phyloP scores from a whole-genome alignment of 1,140 invertebrate genomes.

The Atta cephalotes region DNA sequence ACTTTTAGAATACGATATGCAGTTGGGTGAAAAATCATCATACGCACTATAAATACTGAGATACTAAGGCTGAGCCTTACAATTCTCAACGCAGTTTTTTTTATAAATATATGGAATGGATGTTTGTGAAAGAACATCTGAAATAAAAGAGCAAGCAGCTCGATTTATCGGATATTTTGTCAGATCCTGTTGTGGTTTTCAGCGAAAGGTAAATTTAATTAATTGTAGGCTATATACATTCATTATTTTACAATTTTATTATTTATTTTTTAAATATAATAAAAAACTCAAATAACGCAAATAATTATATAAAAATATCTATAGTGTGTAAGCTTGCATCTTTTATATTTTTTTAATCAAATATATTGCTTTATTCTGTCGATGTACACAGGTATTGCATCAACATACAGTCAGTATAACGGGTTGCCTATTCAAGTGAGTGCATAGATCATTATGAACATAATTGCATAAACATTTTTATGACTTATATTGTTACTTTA shows the following conservation, averaged over 20 bases:
- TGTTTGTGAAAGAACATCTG: conserved; percentile 52
- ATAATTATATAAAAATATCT: background rate
- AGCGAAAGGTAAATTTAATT: conserved; percentile 17
- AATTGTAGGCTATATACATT: background rate
- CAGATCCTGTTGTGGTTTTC: conserved; percentile 41
- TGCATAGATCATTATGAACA: too few relatives aligned
- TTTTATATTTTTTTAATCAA: background rate
- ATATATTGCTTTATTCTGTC: background rate
- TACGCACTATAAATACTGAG: conserved; percentile 46
- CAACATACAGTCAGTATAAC: too few relatives aligned
- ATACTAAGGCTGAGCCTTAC: conserved; percentile 58
- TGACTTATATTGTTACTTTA: too few relatives aligned
- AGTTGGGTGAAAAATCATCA: conserved; percentile 36
- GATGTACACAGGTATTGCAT: background rate
- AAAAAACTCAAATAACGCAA: background rate
- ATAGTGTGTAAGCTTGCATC: background rate
- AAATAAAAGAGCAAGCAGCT: conserved; percentile 47
- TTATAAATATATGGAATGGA: conserved; percentile 42
- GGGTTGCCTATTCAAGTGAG: too few relatives aligned
- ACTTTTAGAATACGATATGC: background rate
- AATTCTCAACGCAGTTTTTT: conserved; percentile 40
- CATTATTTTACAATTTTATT: background rate
- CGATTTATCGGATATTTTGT: conserved; percentile 37
- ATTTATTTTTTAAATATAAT: background rate
- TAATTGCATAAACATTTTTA: too few relatives aligned